Evolutionary conservation across 2,888 invertebrate species (phyloP).

Genomic region (Drosophila colorata): DNA sequence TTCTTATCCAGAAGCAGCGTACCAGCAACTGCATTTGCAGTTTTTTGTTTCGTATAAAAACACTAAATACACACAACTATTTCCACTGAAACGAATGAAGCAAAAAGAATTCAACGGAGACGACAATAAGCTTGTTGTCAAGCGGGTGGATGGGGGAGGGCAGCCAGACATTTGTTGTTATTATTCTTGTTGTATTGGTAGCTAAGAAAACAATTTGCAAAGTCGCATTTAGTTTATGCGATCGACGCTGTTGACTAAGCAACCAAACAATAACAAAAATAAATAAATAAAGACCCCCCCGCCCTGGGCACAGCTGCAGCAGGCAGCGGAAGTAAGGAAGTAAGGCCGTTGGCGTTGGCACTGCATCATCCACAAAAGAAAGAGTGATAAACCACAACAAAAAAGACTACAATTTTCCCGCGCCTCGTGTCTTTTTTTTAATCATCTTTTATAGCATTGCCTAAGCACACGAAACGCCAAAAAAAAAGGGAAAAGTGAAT

Average conservation of each 20-base stretch:
- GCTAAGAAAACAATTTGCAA: conserved; percentile 68
- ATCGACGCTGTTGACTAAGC: conserved; percentile 52
- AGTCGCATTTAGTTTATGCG: conserved; percentile 40
- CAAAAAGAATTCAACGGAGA: conserved; percentile 21
- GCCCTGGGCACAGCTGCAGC: too few relatives aligned
- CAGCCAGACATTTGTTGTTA: not conserved
- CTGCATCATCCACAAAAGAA: conserved; percentile 8
- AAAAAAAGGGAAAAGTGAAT: not conserved
- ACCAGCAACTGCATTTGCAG: conserved; percentile 21
- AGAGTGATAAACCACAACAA: not conserved
- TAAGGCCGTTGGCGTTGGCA: conserved; percentile 24
- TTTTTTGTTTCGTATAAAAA: conserved; percentile 40
- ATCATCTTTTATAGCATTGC: not conserved
- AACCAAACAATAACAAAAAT: conserved; percentile 34
- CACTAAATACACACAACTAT: conserved; percentile 24
- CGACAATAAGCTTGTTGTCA: conserved; percentile 38
- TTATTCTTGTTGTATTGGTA: conserved; percentile 32
- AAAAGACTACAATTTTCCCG: conserved; percentile 4
- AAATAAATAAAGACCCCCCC: not conserved
- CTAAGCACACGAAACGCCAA: conserved; percentile 60
- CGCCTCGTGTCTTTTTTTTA: conserved; percentile 12
- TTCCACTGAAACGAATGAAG: conserved; percentile 55
- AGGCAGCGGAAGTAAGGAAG: conserved; percentile 12
- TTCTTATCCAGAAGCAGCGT: conserved; percentile 27
- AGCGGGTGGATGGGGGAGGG: conserved; percentile 6